Conservation (phyloP, 2,888 invertebrate genomes). For the Ormyrus nitidulus region DNA sequence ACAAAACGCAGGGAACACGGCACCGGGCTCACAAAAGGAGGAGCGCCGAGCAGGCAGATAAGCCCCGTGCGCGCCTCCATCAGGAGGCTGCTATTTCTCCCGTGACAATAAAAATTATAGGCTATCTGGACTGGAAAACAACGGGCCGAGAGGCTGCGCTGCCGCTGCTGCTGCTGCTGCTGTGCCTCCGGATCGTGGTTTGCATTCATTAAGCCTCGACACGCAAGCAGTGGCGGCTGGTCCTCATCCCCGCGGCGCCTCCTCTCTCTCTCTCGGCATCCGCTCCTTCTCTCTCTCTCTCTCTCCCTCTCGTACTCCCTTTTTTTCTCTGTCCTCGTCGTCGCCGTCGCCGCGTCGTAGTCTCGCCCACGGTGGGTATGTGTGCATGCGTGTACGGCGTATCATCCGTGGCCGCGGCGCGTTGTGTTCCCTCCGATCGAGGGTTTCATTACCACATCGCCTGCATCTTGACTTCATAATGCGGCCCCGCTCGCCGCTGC, state of each 20-base stretch:
- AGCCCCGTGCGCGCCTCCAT: slow-evolving; percentile 73
- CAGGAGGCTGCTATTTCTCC: slow-evolving; percentile 77
- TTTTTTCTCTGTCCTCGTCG: slow-evolving; percentile 39
- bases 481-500: slow-evolving; percentile 22
- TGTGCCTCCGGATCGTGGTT: slow-evolving; percentile 77
- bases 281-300: slow-evolving; percentile 4
- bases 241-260: slow-evolving; percentile 59
- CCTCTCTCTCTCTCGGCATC: slow-evolving; percentile 23
- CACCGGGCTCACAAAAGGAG: slow-evolving; percentile 69
- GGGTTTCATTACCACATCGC: slow-evolving; percentile 56
- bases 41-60: slow-evolving; percentile 67
- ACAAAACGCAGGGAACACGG: slow-evolving; percentile 72
- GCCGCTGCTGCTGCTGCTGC: slow-evolving; percentile 27
- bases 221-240: slow-evolving; percentile 76
- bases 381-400: slow-evolving; percentile 22
- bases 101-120: slow-evolving; percentile 81
- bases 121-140: slow-evolving; percentile 80
- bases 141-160: slow-evolving; percentile 75
- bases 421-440: slow-evolving; percentile 44
- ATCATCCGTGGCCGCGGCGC: slow-evolving; percentile 29
- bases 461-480: slow-evolving; percentile 56
- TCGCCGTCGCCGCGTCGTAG: slow-evolving; percentile 37
- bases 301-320: slow-evolving; percentile 32
- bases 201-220: slow-evolving; percentile 79
- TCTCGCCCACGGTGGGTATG: slow-evolving; percentile 22